Conservation (phyloP, 2,113 vertebrate genomes). For the Lampris megalopsis region DNA sequence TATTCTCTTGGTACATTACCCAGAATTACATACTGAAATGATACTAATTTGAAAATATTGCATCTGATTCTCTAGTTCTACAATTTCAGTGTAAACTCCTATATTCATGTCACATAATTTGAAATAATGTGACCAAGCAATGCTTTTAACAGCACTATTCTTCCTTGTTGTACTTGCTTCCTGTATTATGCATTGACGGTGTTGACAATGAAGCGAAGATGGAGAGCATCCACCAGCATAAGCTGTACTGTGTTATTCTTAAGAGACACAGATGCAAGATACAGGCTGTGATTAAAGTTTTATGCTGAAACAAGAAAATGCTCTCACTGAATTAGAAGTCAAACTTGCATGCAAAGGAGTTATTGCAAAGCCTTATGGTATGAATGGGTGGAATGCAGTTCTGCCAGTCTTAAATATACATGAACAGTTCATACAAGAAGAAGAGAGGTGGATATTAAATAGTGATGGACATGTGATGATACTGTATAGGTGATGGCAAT, state of each 20-base stretch:
- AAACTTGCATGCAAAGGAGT: constrained; percentile 18
- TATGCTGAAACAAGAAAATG: constrained; percentile 52
- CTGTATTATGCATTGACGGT: background rate
- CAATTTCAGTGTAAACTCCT: no score
- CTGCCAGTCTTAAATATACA: constrained; percentile 36
- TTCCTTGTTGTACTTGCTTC: background rate
- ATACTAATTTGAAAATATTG: no score
- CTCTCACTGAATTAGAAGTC: constrained; percentile 50
- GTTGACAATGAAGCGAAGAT: constrained; percentile 10
- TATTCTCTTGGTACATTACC: no score
- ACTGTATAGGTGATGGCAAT: background rate
- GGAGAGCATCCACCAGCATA: constrained; percentile 10
- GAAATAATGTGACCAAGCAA: no score
- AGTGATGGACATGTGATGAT: background rate
- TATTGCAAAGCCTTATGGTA: background rate
- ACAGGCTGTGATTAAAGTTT: constrained; percentile 36
- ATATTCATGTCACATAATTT: no score
- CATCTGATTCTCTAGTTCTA: no score
- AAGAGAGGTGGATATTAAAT: background rate
- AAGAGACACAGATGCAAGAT: constrained; percentile 11
- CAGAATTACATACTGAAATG: no score
- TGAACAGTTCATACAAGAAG: constrained; percentile 7
- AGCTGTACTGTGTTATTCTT: background rate
- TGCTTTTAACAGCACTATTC: no score
- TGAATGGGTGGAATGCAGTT: constrained; percentile 16